Evolutionary conservation across 2,797 vertebrate species (phyloP), one percentile per base, ranked within the genome.

Genomic region (Botia almorhae): DNA sequence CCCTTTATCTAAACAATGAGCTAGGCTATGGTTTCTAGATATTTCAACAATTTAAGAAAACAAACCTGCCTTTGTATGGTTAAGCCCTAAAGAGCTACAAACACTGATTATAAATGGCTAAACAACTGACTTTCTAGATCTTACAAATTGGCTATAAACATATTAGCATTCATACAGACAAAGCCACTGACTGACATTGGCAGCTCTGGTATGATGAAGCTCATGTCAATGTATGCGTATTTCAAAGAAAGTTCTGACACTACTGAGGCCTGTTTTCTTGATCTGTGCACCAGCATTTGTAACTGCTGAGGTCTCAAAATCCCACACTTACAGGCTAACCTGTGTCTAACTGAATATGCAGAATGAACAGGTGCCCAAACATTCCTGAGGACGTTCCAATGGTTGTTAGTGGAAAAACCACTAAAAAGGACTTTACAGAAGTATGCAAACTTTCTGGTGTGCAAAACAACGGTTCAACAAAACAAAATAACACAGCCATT

Each of bases 1-100:
- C 33, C 1, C 67, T 70, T 71, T 26, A 71, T 56, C 60, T n/a
- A 53, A 79, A 79, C 68, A 71, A 39, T 53, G 43, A 71, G 51
- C 46, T 61, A 58, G 10, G 67, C 43, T 69, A 61, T 36, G 68
- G 46, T 63, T 71, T 19, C 23, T 64, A 67, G 36, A 73, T 29
- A 65, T 73, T 63, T 39, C 0, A 63, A 46, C 51, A 16, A 80
- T 74, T 48, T 73, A 56, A 13, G 11, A 63, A 33, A 29, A 29
- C 1, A 43, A 72, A 71, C 14, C 6, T 16, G 55, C 16, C 36
- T 72, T 26, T 72, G 48, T 61, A 46, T 19, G 55, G 29, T 72
- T 53, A 55, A 79, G 14, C 69, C 29, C 46, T 50, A 16, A 78
- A 61, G 48, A 51, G 36, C 17, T 50, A 69, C 53, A 69, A 33